phyloP scores from a whole-genome alignment of 2,888 invertebrate genomes.

The Napeogenes inachia region DNA sequence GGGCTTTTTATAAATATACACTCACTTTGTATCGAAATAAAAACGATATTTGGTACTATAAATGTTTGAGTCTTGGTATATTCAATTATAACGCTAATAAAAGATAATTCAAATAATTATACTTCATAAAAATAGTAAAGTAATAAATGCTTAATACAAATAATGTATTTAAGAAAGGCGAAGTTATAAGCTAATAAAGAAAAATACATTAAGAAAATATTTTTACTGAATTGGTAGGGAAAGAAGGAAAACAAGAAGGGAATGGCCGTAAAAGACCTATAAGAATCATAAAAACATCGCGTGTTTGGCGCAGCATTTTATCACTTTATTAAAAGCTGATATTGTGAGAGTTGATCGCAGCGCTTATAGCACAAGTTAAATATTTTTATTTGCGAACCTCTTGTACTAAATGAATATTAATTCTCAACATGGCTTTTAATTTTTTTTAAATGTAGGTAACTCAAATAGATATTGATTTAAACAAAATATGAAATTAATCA shows the following conservation, averaged over 20 bases:
- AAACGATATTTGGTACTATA: conserved; percentile 1
- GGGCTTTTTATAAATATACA: conserved; percentile 4
- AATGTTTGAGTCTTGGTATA: background rate
- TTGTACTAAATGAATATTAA: too few relatives aligned
- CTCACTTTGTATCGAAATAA: background rate
- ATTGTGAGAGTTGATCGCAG: conserved; percentile 41
- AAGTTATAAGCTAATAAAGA: background rate
- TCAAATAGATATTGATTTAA: too few relatives aligned
- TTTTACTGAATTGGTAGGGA: background rate
- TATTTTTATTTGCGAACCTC: conserved; percentile 28
- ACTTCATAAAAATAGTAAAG: too few relatives aligned
- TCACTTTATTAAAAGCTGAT: conserved; percentile 66
- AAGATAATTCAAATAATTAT: background rate
- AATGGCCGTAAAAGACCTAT: conserved; percentile 43
- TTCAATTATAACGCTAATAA: background rate
- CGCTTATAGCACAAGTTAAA: conserved; percentile 38
- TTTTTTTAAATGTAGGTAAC: too few relatives aligned
- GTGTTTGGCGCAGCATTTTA: conserved; percentile 57
- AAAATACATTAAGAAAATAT: too few relatives aligned
- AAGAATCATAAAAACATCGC: conserved; percentile 57
- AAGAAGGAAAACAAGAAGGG: conserved; percentile 33
- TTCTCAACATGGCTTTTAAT: too few relatives aligned
- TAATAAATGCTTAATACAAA: too few relatives aligned
- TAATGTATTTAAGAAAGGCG: too few relatives aligned
- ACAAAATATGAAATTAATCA: too few relatives aligned